A percentile compares a stretch with the other conserved stretches of the same genome.
These are phyloP conservation scores for Drosophila insularis DNA, from an alignment of 1,140 invertebrate genomes.

Conservation along the genomic window DNA sequence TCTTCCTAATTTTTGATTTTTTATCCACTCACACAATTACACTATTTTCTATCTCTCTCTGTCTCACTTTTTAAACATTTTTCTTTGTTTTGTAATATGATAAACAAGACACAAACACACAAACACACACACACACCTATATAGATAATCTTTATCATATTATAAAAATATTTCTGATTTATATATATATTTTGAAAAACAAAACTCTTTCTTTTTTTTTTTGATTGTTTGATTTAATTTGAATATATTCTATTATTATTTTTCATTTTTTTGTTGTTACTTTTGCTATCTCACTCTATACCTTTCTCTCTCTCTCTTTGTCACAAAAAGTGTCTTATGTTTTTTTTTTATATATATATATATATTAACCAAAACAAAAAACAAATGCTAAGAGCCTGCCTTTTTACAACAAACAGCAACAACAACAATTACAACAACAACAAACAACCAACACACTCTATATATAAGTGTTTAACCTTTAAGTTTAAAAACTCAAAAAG, in stretches of 20 bases:
- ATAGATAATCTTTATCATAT: not conserved
- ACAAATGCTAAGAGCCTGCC: constrained; percentile 18
- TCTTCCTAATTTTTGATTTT: constrained; percentile 1
- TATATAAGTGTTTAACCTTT: constrained; percentile 41
- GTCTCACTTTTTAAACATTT: not conserved
- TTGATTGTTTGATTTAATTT: constrained; percentile 27
- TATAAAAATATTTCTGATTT: constrained; percentile 12
- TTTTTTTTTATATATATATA: not conserved
- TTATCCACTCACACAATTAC: not conserved
- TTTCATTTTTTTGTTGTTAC: constrained; percentile 1
- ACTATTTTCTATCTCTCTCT: no score
- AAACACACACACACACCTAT: not conserved
- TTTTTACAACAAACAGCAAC: constrained; percentile 53
- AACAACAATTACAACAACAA: constrained; percentile 51
- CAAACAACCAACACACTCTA: constrained; percentile 25
- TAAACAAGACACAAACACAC: not conserved
- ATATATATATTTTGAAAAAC: constrained; percentile 12
- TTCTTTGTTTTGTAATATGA: constrained; percentile 28
- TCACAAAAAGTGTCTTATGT: constrained; percentile 5
- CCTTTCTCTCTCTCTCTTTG: not conserved
- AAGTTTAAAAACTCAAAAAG: constrained; percentile 5
- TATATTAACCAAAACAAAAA: constrained; percentile 1
- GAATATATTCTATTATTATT: constrained; percentile 24
- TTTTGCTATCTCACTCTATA: constrained; percentile 17
- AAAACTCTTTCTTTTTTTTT: constrained; percentile 11